phyloP scores from a whole-genome alignment of 1,140 invertebrate species.

The Macrocentrus cingulum region DNA sequence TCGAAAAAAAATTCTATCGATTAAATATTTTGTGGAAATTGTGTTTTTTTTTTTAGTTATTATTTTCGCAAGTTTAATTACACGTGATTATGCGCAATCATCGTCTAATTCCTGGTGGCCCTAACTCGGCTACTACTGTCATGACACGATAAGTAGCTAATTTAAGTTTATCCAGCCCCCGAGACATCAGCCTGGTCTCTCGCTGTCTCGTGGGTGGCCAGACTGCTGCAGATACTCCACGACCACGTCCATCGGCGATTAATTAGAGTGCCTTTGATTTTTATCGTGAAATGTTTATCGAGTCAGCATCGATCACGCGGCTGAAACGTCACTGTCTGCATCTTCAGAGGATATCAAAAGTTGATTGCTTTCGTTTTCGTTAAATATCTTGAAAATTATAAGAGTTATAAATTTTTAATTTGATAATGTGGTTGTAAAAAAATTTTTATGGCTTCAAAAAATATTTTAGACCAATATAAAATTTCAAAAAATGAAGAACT shows the following conservation, averaged over 20 bases:
- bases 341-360: too few species aligned
- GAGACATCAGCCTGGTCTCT: constrained; percentile 20
- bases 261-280: constrained; percentile 49
- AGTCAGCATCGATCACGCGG: constrained; percentile 50
- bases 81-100: constrained; percentile 22
- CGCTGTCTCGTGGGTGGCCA: constrained; percentile 48
- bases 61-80: constrained; percentile 28
- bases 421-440: too few species aligned
- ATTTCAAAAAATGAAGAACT: too few species aligned
- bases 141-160: constrained; percentile 50
- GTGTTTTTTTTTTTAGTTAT: too few species aligned
- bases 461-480: too few species aligned
- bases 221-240: constrained; percentile 11
- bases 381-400: too few species aligned
- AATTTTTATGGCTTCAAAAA: too few species aligned
- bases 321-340: too few species aligned
- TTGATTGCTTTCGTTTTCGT: too few species aligned
- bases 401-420: too few species aligned
- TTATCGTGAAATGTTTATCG: constrained; percentile 36
- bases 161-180: constrained; percentile 44
- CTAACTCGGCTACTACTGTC: constrained; percentile 12
- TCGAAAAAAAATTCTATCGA: too few species aligned
- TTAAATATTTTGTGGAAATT: too few species aligned
- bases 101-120: constrained; percentile 18
- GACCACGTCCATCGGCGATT: constrained; percentile 38